Percentiles rank a stretch among this genome's conserved stretches.
Conservation (phyloP, 1,140 invertebrate genomes). For the Diabrotica undecimpunctata region DNA sequence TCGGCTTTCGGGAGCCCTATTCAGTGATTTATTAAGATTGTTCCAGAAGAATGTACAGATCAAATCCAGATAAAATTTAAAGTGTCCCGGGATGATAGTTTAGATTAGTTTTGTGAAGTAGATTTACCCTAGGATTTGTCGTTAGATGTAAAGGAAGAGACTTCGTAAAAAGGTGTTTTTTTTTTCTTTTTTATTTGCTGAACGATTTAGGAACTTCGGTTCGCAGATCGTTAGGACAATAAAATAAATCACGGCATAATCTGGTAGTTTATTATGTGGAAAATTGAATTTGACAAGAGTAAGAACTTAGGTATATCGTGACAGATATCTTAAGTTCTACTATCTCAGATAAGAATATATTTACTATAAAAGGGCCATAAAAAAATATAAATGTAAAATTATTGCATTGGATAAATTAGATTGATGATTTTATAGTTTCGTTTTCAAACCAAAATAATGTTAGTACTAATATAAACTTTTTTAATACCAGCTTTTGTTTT, state of each 20-base stretch:
- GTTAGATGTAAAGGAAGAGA: background rate
- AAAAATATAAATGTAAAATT: too few relatives aligned
- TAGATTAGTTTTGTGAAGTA: constrained; percentile 12
- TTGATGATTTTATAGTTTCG: too few relatives aligned
- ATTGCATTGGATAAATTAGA: too few relatives aligned
- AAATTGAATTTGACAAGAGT: background rate
- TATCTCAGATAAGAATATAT: too few relatives aligned
- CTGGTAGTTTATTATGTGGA: background rate
- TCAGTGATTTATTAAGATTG: constrained; percentile 18
- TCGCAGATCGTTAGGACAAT: background rate
- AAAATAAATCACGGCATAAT: constrained; percentile 3
- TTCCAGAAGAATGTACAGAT: constrained; percentile 14
- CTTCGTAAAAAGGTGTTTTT: background rate
- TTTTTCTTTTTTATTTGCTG: background rate
- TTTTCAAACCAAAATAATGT: too few relatives aligned
- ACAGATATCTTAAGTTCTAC: too few relatives aligned
- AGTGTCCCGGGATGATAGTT: constrained; percentile 18
- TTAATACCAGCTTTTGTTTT: too few relatives aligned
- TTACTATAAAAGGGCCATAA: too few relatives aligned
- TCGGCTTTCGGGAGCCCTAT: constrained; percentile 12
- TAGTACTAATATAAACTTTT: too few relatives aligned
- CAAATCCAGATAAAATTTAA: constrained; percentile 14
- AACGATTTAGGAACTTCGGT: background rate
- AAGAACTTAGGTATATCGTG: background rate
- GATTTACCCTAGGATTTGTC: constrained; percentile 1